Evolutionary conservation across 2,888 invertebrate genomes (phyloP), one percentile per base, ranked within the genome.

Genomic region (Idaea biselata): DNA sequence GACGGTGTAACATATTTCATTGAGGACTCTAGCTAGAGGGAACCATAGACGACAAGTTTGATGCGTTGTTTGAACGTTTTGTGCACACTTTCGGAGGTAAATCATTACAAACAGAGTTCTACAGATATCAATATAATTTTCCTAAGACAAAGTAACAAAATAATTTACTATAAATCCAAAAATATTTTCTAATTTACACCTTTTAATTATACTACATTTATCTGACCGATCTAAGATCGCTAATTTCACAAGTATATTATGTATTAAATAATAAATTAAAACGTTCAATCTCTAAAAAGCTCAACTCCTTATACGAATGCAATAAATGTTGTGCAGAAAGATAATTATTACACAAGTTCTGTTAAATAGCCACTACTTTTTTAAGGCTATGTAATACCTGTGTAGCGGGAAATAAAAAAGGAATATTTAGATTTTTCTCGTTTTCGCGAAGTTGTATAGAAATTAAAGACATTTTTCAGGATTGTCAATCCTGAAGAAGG

Each of bases 241-340:
- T 44, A 44, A 44, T 44, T 44, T 44, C 44, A 14, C 44, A 55
- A 16, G 17, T 55, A 55, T 16, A 55, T 55, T 16, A 17, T 16
- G 55, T 2, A 55, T 55, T 55, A 17, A 16, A 56, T 11, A 18
- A 44, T 14, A 14, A 44, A 60, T 25, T 58, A 54, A 59, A 71
- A 68, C 58, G 68, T 68, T 68, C 63, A 70, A 63, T 78, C 74
- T 80, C 78, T 70, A 66, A 73, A 74, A 82, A 83, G 79, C 79
- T 77, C 81, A 80, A 81, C 70, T 73, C 53, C 55, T 62, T 60
- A 69, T 75, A 80, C 77, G 80, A 84, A 80, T 82, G 77, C 82
- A 77, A 78, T 77, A 74, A 17, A 55, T 75, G 78, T 76, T 79
- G 74, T 77, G 72, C 76, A 74, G 14, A 18, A 18, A 44, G 44